A percentile compares a stretch with the other conserved stretches of the same genome.
These are phyloP conservation scores for Colletes latitarsis DNA, from an alignment of 1,140 invertebrate species.

Conservation along the genomic window DNA sequence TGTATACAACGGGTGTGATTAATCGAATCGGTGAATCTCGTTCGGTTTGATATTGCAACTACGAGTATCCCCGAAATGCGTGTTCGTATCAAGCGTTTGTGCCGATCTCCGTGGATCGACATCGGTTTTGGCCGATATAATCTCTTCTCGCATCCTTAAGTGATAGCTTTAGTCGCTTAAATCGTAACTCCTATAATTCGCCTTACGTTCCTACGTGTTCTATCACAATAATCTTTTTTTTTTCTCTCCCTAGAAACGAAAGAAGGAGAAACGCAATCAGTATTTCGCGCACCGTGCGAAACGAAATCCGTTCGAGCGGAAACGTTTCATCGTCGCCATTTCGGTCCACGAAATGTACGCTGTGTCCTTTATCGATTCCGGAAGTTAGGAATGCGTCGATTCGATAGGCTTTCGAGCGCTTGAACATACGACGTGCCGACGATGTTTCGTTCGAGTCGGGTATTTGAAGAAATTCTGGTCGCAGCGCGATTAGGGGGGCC, in stretches of 20 bases:
- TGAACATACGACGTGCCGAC: background rate
- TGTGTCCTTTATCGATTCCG: background rate
- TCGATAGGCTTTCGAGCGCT: background rate
- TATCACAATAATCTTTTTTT: conserved; percentile 52
- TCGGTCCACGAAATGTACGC: background rate
- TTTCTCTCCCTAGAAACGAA: background rate
- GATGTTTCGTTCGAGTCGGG: background rate
- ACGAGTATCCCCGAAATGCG: conserved; percentile 11
- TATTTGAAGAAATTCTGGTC: background rate
- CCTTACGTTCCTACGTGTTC: conserved; percentile 45
- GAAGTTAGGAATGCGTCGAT: conserved; percentile 14
- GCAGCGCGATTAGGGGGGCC: background rate
- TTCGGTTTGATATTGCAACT: background rate
- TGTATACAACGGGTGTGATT: background rate
- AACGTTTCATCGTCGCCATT: background rate
- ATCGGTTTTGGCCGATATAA: background rate
- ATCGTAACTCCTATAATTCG: conserved; percentile 34
- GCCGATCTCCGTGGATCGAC: background rate
- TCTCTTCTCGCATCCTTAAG: conserved; percentile 26
- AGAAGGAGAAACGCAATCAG: background rate
- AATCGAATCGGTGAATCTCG: background rate
- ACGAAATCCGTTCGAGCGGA: background rate
- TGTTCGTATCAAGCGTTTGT: no score
- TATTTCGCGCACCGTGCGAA: background rate
- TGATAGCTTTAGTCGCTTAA: conserved; percentile 27